Evolutionary conservation across 1,140 invertebrate species (phyloP), one percentile per base, ranked within the genome.

Genomic region (Drosophila parvula): DNA sequence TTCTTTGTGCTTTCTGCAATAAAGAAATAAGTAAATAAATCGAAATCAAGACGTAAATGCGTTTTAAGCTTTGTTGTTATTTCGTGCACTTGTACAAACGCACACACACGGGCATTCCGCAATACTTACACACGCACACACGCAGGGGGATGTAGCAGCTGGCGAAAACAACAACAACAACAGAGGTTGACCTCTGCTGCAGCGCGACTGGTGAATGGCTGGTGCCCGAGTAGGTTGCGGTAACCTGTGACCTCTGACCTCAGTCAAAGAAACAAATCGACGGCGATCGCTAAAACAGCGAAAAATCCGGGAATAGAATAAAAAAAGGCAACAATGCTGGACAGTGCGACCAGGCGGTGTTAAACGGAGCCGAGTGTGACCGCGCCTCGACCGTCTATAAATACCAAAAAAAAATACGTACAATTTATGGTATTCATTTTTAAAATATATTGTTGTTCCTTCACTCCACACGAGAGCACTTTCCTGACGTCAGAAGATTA

Each of bases 51-150:
- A 77, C 65, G 62, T 67, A 76, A 77, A 77, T 77, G 74, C 74
- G 74, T 77, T 77, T 76, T 76, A 77, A 63, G 55, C 73, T 73
- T 74, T 77, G 74, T 77, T 77, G 62, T 77, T 77, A 74, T 77
- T 75, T 56, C 67, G 40, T 65, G 51, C 22, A 59, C 69, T 48
- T 48, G 64, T 48, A 48, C 53, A 45, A 34, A 67, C 44, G 36
- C 47, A 22, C 30, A 36, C 44, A 71, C 67, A 50, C 41, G 36
- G 41, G 55, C 43, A 47, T 59, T 45, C 69, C 55, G 43, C 22
- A 57, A 67, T 41, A 55, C 73, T 59, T 56, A 50, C 71, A 65
- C 68, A 51, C 50, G 28, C 68, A 32, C 69, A 50, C 68, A 28
- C 71, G 28, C 70, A 75, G 8, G 27, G 32, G 18, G n/a, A 43